Evolutionary conservation across 2,797 vertebrate species (phyloP).

Genomic region (Heterohyrax brucei): DNA sequence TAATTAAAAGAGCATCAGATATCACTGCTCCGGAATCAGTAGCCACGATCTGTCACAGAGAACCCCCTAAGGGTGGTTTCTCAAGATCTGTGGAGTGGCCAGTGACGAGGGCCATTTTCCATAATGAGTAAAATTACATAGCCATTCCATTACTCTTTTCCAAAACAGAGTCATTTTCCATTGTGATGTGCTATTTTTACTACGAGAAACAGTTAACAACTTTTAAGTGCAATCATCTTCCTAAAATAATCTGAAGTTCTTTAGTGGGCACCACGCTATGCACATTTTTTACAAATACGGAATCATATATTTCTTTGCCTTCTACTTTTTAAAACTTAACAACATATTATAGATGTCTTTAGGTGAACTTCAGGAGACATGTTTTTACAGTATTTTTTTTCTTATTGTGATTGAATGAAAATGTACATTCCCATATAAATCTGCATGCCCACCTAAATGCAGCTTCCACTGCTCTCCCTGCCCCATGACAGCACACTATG

Average conservation of each 20-base stretch:
- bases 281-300: slow-evolving; percentile 7
- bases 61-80: slow-evolving; percentile 60
- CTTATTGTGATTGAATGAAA: too few species aligned
- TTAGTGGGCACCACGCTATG: background rate
- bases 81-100: slow-evolving; percentile 63
- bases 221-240: slow-evolving; percentile 51
- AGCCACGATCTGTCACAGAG: slow-evolving; percentile 57
- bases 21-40: slow-evolving; percentile 66
- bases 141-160: slow-evolving; percentile 53
- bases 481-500: too few species aligned
- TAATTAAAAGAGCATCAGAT: slow-evolving; percentile 73
- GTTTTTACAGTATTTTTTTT: slow-evolving; percentile 43
- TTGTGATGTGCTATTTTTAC: slow-evolving; percentile 4
- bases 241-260: slow-evolving; percentile 54
- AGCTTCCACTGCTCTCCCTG: too few species aligned
- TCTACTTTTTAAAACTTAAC: slow-evolving; percentile 16
- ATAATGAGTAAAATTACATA: slow-evolving; percentile 80
- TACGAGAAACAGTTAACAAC: slow-evolving; percentile 32
- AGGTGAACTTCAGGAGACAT: slow-evolving; percentile 22
- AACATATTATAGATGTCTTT: background rate
- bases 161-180: slow-evolving; percentile 67
- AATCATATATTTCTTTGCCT: background rate
- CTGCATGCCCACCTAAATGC: too few species aligned
- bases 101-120: slow-evolving; percentile 75
- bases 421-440: too few species aligned